Base-by-base conservation (phyloP, 2,888 invertebrate genomes). In the Thera britannica region DNA sequence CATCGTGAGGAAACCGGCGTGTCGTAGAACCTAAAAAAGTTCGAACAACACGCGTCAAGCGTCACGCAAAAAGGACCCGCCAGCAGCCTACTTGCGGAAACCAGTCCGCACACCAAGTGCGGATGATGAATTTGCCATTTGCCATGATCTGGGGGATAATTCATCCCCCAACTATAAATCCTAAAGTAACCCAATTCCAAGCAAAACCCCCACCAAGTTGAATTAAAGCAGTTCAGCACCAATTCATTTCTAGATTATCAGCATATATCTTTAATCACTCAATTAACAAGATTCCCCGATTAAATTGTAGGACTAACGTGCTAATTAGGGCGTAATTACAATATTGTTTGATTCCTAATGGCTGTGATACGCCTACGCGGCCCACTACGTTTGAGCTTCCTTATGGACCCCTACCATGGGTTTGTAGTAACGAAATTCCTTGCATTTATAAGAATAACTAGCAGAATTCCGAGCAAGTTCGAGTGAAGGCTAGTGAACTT, bases 341-440 rank as follows among this genome's bases (percentile, higher is more conserved):
- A 73, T 72, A 73, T 77, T 72, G 75, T 77, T 77, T 73, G 65
- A 72, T 66, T 72, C 65, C 70, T 72, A 78, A 78, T 78, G 70
- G 75, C 70, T 65, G 71, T 72, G 73, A 71, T 68, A 68, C 75
- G 67, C 77, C 77, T 67, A 76, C 79, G 62, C 64, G 51, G 58
- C 57, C 61, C 49, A 64, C 49, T 62, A 49, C 46, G 51, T 34
- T 58, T 56, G 49, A 11, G 65, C 70, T 70, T 70, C 70, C 70
- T 70, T 66, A 70, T 63, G 48, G 62, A 44, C 51, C 49, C 52
- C 34, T 67, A 70, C 61, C 36, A 56, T 4, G 57, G 12, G 23
- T 35, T 54, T 8, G 0, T 46, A 46, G 9, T 46, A 9, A 46
- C 8, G 9, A 2, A 2, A 46, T 9, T 44, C 6, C 8, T 7